A percentile compares a stretch with the other conserved stretches of the same genome.
These are phyloP conservation scores for Meandrusa payeni DNA, from an alignment of 2,888 invertebrate species.

Conservation along the genomic window DNA sequence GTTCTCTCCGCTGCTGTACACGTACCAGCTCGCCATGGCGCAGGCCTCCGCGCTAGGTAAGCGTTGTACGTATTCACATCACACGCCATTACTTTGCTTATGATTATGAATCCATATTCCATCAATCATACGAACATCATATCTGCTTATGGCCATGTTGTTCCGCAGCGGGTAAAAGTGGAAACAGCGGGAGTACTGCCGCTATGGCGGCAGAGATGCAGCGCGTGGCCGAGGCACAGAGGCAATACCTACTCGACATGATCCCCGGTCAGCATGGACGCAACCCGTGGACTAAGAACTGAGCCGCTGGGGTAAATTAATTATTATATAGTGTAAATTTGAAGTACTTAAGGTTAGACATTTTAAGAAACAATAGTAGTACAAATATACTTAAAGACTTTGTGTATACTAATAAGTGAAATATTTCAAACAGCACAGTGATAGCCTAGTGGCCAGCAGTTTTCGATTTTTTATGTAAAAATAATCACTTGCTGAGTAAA, in stretches of 20 bases:
- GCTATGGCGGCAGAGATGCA: slow-evolving; percentile 86
- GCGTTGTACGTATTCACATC: slow-evolving; percentile 56
- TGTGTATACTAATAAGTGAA: no score
- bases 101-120: background rate
- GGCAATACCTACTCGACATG: slow-evolving; percentile 98
- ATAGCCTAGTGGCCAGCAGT: no score
- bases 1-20: slow-evolving; percentile 92
- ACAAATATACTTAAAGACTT: no score
- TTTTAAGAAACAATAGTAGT: no score
- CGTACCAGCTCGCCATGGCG: slow-evolving; percentile 93
- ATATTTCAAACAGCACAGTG: no score
- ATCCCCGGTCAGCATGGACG: slow-evolving; percentile 84
- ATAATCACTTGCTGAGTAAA: no score
- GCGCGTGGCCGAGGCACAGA: slow-evolving; percentile 92
- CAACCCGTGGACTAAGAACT: slow-evolving; percentile 74
- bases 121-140: slow-evolving; percentile 14
- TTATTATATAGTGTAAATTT: no score
- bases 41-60: slow-evolving; percentile 84
- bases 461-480: no score
- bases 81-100: slow-evolving; percentile 7
- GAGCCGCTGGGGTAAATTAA: slow-evolving; percentile 25
- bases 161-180: slow-evolving; percentile 56
- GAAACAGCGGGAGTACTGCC: slow-evolving; percentile 54
- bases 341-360: no score
- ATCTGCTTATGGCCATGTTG: slow-evolving; percentile 13